Percentiles rank a stretch among this genome's conserved stretches.
These are phyloP conservation scores for Mastomys coucha DNA, from an alignment of 2,113 vertebrate genomes.

Conservation along the genomic window DNA sequence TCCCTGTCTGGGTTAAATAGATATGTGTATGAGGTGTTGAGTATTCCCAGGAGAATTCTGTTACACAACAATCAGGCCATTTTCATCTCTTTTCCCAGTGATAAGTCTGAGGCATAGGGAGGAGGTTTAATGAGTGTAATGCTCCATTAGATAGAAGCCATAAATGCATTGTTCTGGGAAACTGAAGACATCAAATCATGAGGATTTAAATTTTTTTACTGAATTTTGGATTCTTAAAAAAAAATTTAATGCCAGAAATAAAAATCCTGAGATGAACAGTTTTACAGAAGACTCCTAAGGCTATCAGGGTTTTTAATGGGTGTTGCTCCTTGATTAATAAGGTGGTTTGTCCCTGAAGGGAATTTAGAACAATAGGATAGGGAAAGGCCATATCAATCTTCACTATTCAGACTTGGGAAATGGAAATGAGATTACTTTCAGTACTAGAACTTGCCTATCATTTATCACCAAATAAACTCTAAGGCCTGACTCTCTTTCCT, in stretches of 20 bases:
- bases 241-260: constrained; percentile 52
- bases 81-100: not conserved
- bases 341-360: constrained; percentile 38
- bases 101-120: not conserved
- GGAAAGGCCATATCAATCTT: not conserved
- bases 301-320: constrained; percentile 32
- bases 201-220: not conserved
- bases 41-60: not conserved
- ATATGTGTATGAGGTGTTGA: no score
- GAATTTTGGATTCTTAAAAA: constrained; percentile 19
- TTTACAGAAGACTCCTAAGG: constrained; percentile 51
- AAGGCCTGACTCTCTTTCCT: constrained; percentile 15
- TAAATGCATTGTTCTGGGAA: not conserved
- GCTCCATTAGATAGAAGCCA: not conserved
- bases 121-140: no score
- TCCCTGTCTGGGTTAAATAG: not conserved
- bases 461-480: constrained; percentile 57
- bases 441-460: constrained; percentile 57
- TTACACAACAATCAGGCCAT: not conserved
- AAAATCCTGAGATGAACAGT: constrained; percentile 40
- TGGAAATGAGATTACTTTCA: constrained; percentile 36
- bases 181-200: not conserved
- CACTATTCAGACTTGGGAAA: constrained; percentile 55
- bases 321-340: constrained; percentile 65
- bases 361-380: not conserved